Conservation (phyloP, 2,113 vertebrate genomes). For the Saccopteryx leptura region DNA sequence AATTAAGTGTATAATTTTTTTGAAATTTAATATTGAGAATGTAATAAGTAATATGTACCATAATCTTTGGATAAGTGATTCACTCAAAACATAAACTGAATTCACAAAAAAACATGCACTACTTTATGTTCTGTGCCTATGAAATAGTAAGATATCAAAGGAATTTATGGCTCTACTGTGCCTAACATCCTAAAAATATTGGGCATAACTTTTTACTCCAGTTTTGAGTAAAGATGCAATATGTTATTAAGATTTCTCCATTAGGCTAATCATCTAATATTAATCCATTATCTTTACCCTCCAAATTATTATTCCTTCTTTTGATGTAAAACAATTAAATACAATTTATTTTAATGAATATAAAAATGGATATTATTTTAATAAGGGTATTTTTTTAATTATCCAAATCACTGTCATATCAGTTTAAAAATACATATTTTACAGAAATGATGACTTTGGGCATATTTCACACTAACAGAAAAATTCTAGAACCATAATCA, state of each 20-base stretch:
- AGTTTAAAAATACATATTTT: neutral
- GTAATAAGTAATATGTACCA: neutral
- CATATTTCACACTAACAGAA: neutral
- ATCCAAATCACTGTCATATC: neutral
- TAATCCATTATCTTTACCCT: neutral
- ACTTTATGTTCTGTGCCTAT: neutral
- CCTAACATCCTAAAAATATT: neutral
- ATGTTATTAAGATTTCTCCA: neutral
- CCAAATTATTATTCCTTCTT: neutral
- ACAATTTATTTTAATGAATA: neutral
- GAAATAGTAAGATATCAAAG: neutral
- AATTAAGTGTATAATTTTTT: neutral
- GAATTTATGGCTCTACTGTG: neutral
- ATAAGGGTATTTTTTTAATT: neutral
- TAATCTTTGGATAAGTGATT: neutral
- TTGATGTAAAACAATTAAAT: neutral
- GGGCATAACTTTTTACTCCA: neutral
- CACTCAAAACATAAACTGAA: neutral
- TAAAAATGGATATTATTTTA: neutral
- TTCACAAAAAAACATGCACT: neutral
- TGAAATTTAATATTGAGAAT: neutral
- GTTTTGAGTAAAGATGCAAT: neutral
- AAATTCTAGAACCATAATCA: neutral
- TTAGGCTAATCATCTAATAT: neutral
- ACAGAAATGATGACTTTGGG: neutral